A percentile compares a stretch with the other conserved stretches of the same genome.
Evolutionary conservation across 2,113 vertebrate genomes (phyloP).

Genomic region (Ornithorhynchus anatinus): DNA sequence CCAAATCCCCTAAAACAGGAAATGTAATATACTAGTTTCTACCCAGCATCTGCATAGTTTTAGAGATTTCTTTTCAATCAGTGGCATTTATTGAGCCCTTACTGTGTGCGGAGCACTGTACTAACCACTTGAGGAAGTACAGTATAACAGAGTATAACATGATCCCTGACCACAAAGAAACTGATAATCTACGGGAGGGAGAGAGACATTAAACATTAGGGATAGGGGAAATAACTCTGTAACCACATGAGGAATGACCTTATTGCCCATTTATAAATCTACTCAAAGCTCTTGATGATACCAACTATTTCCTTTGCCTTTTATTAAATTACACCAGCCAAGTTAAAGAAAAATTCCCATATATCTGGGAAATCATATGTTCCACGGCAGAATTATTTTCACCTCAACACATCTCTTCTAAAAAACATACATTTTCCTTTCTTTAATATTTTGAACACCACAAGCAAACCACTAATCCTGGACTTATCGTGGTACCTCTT

Average conservation of each 20-base stretch:
- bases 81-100: no score
- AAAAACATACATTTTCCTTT: no score
- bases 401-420: conserved; percentile 17
- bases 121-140: no score
- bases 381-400: no score
- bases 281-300: not conserved
- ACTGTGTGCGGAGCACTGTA: no score
- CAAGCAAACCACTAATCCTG: conserved; percentile 3
- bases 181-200: no score
- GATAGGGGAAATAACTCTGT: no score
- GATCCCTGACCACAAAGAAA: no score
- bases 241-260: not conserved
- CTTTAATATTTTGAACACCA: no score
- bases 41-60: conserved; percentile 25
- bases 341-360: conserved; percentile 42
- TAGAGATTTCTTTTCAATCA: not conserved
- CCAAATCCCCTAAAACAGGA: no score
- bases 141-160: no score
- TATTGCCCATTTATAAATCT: not conserved
- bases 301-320: conserved; percentile 43
- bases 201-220: no score
- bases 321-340: conserved; percentile 39
- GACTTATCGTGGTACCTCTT: conserved; percentile 43
- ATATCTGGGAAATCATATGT: conserved; percentile 16
- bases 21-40: not conserved